Percentiles rank a stretch among this genome's conserved stretches.
phyloP scores from a whole-genome alignment of 1,140 invertebrate species.

The Lysiphlebus fabarum region DNA sequence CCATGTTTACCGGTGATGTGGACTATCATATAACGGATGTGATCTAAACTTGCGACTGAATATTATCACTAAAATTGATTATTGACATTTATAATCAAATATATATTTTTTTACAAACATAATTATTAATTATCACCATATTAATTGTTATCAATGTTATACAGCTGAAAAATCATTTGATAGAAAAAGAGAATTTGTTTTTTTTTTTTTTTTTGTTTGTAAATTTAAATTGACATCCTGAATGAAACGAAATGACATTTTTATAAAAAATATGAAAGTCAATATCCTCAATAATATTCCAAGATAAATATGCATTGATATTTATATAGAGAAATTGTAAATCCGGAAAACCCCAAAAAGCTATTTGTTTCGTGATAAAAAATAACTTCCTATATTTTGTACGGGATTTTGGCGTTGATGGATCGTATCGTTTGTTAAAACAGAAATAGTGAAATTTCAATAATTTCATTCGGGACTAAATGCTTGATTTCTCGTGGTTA shows the following conservation, averaged over 20 bases:
- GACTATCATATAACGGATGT: conserved; percentile 1
- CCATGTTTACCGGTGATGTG: conserved; percentile 24
- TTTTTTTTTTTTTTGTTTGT: too few relatives aligned
- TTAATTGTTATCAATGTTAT: too few relatives aligned
- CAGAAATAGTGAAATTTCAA: conserved; percentile 55
- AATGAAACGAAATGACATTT: too few relatives aligned
- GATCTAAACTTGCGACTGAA: background rate
- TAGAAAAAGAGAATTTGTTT: too few relatives aligned
- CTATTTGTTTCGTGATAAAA: conserved; percentile 51
- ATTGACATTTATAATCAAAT: too few relatives aligned
- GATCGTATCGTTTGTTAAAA: conserved; percentile 50
- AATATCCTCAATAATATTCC: too few relatives aligned
- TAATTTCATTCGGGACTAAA: conserved; percentile 36
- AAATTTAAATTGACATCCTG: too few relatives aligned
- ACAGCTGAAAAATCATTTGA: too few relatives aligned
- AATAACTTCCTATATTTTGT: conserved; percentile 45
- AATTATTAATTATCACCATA: background rate
- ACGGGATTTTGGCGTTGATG: conserved; percentile 37
- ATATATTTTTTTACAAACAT: background rate
- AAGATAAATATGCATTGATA: too few relatives aligned
- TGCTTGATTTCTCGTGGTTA: conserved; percentile 16
- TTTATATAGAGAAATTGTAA: conserved; percentile 18
- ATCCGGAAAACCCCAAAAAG: conserved; percentile 53
- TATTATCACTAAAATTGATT: too few relatives aligned
- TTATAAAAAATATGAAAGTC: too few relatives aligned